Evolutionary conservation across 2,888 invertebrate species (phyloP).

Genomic region (Hecatera dysodea): DNA sequence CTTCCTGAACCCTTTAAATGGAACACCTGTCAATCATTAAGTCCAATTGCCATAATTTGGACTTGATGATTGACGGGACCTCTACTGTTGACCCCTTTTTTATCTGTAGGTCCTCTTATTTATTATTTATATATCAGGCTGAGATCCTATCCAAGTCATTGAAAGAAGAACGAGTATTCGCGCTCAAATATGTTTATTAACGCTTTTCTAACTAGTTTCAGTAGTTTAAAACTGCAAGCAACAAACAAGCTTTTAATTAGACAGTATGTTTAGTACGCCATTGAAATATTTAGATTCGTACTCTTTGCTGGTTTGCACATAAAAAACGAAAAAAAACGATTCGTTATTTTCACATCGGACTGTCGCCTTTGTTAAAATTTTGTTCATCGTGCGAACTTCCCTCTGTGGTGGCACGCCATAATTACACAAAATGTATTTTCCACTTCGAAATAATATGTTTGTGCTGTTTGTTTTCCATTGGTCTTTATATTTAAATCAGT

Average conservation of each 20-base stretch:
- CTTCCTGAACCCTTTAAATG: too few relatives aligned
- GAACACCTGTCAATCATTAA: too few relatives aligned
- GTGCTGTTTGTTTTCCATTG: constrained; percentile 7
- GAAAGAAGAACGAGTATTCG: too few relatives aligned
- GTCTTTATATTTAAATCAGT: constrained; percentile 19
- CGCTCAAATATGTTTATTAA: too few relatives aligned
- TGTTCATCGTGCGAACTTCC: constrained; percentile 19
- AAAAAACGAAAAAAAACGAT: constrained; percentile 4
- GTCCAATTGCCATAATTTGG: too few relatives aligned
- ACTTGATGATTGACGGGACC: too few relatives aligned
- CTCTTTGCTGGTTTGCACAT: background rate
- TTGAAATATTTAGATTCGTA: background rate
- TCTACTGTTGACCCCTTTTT: too few relatives aligned
- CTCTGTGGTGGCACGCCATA: constrained; percentile 21
- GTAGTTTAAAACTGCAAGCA: background rate
- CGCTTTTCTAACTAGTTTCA: too few relatives aligned
- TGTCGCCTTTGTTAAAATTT: constrained; percentile 22
- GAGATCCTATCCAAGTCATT: too few relatives aligned
- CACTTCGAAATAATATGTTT: constrained; percentile 26
- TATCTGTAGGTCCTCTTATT: too few relatives aligned
- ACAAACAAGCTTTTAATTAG: background rate
- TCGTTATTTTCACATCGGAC: constrained; percentile 13
- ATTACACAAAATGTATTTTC: constrained; percentile 36
- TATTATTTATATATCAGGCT: too few relatives aligned
- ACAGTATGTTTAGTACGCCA: background rate